phyloP scores from a whole-genome alignment of 2,797 vertebrate species.

The Cetoscarus ocellatus region DNA sequence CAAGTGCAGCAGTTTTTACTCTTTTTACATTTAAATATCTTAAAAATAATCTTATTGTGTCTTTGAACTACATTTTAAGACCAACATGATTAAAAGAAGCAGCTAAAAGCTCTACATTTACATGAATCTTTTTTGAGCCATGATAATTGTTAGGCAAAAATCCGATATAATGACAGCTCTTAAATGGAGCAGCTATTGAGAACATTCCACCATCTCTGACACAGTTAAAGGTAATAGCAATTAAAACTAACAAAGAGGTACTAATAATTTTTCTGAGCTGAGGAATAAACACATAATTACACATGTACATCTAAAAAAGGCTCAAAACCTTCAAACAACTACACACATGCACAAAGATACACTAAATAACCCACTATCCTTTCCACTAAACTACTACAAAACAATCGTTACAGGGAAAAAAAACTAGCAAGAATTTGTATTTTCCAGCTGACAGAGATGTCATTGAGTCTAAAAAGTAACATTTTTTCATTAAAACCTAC shows the following conservation, averaged over 20 bases:
- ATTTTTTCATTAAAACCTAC: neutral
- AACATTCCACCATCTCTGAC: conserved; percentile 39
- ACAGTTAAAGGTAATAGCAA: conserved; percentile 50
- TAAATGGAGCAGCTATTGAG: no score
- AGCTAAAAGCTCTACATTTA: no score
- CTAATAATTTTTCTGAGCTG: conserved; percentile 20
- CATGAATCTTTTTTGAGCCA: no score
- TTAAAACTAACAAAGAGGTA: conserved; percentile 47
- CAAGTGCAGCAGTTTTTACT: no score
- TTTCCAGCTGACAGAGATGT: conserved; percentile 34
- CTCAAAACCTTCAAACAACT: conserved; percentile 6
- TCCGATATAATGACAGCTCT: no score
- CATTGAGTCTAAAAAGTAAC: conserved; percentile 13
- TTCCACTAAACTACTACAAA: conserved; percentile 45
- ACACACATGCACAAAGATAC: conserved; percentile 1
- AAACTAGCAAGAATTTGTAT: conserved; percentile 29
- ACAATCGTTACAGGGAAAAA: conserved; percentile 34
- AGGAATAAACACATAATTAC: conserved; percentile 25
- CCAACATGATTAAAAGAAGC: no score
- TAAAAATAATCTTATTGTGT: no score
- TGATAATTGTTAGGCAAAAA: no score
- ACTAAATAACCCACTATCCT: neutral
- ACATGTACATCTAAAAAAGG: neutral
- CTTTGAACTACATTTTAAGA: no score
- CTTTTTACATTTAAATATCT: no score